These are phyloP conservation scores for Noctua janthina DNA, from an alignment of 2,888 invertebrate species.

Conservation along the genomic window DNA sequence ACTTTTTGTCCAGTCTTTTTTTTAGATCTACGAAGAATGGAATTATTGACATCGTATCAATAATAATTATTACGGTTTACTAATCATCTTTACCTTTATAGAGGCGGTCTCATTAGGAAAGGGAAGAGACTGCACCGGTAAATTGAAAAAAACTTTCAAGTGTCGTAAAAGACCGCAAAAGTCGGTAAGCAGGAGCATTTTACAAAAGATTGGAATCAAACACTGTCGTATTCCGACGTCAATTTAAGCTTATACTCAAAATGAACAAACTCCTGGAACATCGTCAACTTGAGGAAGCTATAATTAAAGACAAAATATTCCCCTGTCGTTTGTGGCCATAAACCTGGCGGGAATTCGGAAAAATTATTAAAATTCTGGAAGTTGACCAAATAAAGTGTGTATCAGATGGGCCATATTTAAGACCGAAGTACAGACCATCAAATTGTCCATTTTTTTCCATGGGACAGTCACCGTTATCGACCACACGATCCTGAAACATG, in stretches of 20 bases:
- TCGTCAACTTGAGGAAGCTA: slow-evolving; percentile 72
- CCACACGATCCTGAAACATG: not conserved
- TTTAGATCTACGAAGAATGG: not conserved
- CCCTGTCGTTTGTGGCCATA: slow-evolving; percentile 59
- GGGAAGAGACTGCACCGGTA: not conserved
- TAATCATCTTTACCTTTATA: not conserved
- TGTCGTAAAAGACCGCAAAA: not conserved
- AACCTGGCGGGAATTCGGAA: slow-evolving; percentile 32
- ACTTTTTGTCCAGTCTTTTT: not conserved
- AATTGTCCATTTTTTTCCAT: not conserved
- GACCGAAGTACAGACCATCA: not conserved
- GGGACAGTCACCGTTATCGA: not conserved
- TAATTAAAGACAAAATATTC: slow-evolving; percentile 76
- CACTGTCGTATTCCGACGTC: slow-evolving; percentile 58
- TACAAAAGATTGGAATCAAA: slow-evolving; percentile 42
- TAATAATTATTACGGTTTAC: not conserved
- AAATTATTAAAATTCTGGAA: not conserved
- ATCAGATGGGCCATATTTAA: no score
- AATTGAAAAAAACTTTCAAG: not conserved
- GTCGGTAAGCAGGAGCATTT: slow-evolving; percentile 19
- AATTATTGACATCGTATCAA: not conserved
- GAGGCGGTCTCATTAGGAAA: not conserved
- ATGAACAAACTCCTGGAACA: slow-evolving; percentile 68
- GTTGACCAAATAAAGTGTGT: not conserved
- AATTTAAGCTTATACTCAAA: slow-evolving; percentile 63